Base-by-base conservation (phyloP, 2,888 invertebrate genomes). In the Parasteatoda lunata region DNA sequence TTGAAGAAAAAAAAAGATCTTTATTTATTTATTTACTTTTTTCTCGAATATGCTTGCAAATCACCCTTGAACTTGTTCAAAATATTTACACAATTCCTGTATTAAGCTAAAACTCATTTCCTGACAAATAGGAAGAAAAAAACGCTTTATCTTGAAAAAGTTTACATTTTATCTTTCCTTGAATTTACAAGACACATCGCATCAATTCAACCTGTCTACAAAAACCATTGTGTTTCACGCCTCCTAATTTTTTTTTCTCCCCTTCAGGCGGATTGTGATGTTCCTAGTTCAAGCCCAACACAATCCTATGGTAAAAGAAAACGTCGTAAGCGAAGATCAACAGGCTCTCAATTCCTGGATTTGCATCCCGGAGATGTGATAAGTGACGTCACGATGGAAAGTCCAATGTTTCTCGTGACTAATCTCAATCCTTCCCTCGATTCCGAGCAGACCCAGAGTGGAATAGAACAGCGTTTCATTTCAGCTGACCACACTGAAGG, bases 301-400 rank as follows among this genome's bases (percentile, higher is more conserved):
- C 75, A 65, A 7, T 84, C 79, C 5, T 79, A 79, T 30, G 83
- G 83, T 6, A 79, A 59, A 77, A 52, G 64, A n/a, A 64, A 59
- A 52, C 51, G 66, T 5, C 13, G 49, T 13, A 70, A 77, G 9
- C 45, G 73, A 45, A 48, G 77, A 7, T 48, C 79, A 0, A 30
- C 77, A 5, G 59, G 52, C 3, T 11, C 70, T 5, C 72, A 66
- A 30, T 79, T 83, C 71, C 59, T 76, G 45, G 88, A 86, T 48
- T 64, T 88, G 9, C 77, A 75, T 48, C 77, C 85, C 3, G 88
- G 88, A 13, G 88, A 88, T 71, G 86, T 88, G 9, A 73, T 88
- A 6, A 80, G 49, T 59, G 88, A 88, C 71, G 86, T 88, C 54
- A 88, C 83, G 51, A 88, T 86, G 86, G 88, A 88, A 51, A 88